A percentile compares a stretch with the other conserved stretches of the same genome.
phyloP scores from a whole-genome alignment of 2,888 invertebrate genomes.

The Athetis lepigone region DNA sequence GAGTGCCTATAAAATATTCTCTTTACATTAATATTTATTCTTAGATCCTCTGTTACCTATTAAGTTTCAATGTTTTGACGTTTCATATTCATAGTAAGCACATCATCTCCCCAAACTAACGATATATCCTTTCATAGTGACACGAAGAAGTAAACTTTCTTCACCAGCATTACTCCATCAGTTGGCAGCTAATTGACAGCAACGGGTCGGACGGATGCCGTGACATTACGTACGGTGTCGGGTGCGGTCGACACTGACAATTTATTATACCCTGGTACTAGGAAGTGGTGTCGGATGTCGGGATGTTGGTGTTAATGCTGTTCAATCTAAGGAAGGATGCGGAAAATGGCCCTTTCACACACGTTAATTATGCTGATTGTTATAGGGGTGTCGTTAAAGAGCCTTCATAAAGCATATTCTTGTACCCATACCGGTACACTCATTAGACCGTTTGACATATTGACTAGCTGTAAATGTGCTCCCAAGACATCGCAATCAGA shows the following conservation, averaged over 20 bases:
- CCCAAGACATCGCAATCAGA: no score
- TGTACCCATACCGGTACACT: no score
- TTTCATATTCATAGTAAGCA: neutral
- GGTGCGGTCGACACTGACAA: slow-evolving; percentile 47
- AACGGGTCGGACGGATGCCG: slow-evolving; percentile 51
- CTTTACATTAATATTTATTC: no score
- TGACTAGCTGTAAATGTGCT: no score
- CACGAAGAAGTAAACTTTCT: slow-evolving; percentile 34
- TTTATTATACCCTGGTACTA: slow-evolving; percentile 44
- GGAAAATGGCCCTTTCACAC: slow-evolving; percentile 27
- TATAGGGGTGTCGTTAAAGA: neutral
- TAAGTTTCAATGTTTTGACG: neutral
- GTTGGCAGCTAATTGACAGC: slow-evolving; percentile 50
- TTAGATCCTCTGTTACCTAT: no score
- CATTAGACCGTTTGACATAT: no score
- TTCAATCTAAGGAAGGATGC: slow-evolving; percentile 30
- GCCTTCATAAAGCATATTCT: neutral
- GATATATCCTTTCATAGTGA: neutral
- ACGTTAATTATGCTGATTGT: slow-evolving; percentile 3
- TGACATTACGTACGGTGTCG: slow-evolving; percentile 55
- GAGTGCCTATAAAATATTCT: no score
- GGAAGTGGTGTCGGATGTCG: slow-evolving; percentile 53
- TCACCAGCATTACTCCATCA: slow-evolving; percentile 31
- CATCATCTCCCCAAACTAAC: slow-evolving; percentile 1
- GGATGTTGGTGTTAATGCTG: slow-evolving; percentile 43